phyloP scores from a whole-genome alignment of 1,140 invertebrate species.

The Philotrypesis tridentata region DNA sequence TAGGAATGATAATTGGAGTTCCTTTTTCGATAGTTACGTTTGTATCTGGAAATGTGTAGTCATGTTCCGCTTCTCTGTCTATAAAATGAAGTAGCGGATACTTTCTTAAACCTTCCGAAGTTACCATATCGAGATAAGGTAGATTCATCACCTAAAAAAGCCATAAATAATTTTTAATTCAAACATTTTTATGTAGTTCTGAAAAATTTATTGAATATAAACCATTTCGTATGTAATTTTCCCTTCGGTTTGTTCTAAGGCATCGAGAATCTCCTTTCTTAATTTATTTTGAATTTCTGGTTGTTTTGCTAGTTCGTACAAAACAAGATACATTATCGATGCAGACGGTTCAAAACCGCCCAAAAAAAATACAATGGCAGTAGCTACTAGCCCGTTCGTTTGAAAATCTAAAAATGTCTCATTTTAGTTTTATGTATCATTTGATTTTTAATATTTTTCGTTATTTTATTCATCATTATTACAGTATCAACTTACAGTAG shows the following conservation, averaged over 20 bases:
- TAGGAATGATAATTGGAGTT: conserved; percentile 75
- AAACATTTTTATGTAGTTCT: not conserved
- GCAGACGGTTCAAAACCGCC: conserved; percentile 76
- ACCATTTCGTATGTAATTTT: conserved; percentile 37
- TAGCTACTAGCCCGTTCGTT: conserved; percentile 78
- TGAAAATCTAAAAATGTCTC: conserved; percentile 66
- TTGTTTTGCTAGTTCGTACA: conserved; percentile 71
- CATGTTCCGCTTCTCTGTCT: conserved; percentile 60
- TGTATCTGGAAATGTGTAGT: conserved; percentile 74
- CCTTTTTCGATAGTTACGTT: conserved; percentile 74
- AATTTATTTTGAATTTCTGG: conserved; percentile 67
- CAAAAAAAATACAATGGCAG: conserved; percentile 78
- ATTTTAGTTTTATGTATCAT: not conserved
- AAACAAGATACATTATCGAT: conserved; percentile 52
- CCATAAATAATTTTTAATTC: not conserved
- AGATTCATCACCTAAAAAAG: conserved; percentile 46
- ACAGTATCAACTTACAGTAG: conserved; percentile 1
- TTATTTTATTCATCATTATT: too few relatives aligned
- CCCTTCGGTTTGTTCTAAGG: conserved; percentile 23
- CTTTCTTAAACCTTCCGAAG: conserved; percentile 75
- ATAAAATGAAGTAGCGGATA: conserved; percentile 77
- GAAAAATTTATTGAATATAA: not conserved
- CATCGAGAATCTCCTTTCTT: conserved; percentile 65
- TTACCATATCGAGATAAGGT: conserved; percentile 56
- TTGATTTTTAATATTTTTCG: too few relatives aligned